Conservation (phyloP, 2,888 invertebrate species). For the Ormyrus nitidulus region DNA sequence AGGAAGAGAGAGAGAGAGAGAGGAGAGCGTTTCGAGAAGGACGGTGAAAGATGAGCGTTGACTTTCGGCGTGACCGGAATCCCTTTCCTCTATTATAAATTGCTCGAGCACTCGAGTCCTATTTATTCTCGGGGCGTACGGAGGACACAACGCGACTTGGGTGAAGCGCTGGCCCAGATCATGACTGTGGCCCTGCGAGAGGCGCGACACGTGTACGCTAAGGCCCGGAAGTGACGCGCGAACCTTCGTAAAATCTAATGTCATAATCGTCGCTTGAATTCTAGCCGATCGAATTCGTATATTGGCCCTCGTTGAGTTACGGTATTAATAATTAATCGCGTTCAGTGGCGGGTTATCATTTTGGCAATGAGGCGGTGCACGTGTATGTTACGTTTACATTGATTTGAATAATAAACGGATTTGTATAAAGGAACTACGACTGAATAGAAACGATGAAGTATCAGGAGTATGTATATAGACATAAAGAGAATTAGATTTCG, state of each 20-base stretch:
- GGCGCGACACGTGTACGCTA: background rate
- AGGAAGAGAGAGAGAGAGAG: background rate
- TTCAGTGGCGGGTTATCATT: background rate
- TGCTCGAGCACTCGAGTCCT: background rate
- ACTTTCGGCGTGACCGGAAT: conserved; percentile 48
- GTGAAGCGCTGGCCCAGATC: conserved; percentile 27
- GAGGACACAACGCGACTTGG: background rate
- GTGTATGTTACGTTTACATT: too few relatives aligned
- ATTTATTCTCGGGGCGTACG: conserved; percentile 34
- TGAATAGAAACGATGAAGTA: too few relatives aligned
- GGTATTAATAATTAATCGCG: conserved; percentile 10
- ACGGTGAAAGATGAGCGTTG: conserved; percentile 21
- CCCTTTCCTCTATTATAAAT: conserved; percentile 50
- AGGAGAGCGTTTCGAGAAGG: background rate
- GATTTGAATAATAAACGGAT: too few relatives aligned
- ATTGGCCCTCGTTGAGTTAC: too few relatives aligned
- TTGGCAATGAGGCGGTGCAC: too few relatives aligned
- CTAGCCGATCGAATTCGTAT: conserved; percentile 10
- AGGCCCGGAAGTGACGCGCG: conserved; percentile 36
- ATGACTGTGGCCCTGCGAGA: background rate
- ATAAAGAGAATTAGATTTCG: too few relatives aligned
- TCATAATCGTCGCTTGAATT: conserved; percentile 22
- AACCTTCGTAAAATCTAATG: conserved; percentile 6
- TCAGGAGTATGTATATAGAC: too few relatives aligned
- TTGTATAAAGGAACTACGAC: too few relatives aligned